phyloP scores from a whole-genome alignment of 2,797 vertebrate genomes.

The Enteromius treurensis region DNA sequence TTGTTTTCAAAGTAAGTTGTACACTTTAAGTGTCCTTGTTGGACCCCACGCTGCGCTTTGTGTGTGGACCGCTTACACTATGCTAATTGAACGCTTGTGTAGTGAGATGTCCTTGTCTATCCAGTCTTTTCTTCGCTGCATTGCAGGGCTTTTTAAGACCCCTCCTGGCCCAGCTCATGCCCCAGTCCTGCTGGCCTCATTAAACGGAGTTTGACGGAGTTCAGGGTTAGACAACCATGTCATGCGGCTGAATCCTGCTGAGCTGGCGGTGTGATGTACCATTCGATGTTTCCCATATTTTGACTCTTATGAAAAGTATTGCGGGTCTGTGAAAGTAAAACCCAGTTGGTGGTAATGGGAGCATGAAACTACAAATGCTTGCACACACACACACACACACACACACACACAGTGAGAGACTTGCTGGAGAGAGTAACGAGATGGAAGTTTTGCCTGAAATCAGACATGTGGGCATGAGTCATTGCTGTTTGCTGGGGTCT shows the following conservation, averaged over 20 bases:
- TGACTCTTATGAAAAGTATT: slow-evolving; percentile 41
- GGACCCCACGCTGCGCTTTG: slow-evolving; percentile 51
- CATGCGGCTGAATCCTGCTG: slow-evolving; percentile 36
- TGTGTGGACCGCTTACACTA: slow-evolving; percentile 38
- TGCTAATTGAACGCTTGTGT: slow-evolving; percentile 52
- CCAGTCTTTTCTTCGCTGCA: slow-evolving; percentile 17
- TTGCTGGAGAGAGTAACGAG: slow-evolving; percentile 13
- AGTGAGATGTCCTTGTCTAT: slow-evolving; percentile 33
- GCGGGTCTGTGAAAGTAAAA: slow-evolving; percentile 10
- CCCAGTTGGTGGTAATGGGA: slow-evolving; percentile 31
- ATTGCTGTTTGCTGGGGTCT: slow-evolving; percentile 33
- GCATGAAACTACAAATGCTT: neutral
- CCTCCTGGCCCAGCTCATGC: slow-evolving; percentile 28
- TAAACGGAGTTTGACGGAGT: slow-evolving; percentile 30
- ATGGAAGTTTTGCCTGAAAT: slow-evolving; percentile 25
- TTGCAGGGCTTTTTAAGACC: slow-evolving; percentile 43
- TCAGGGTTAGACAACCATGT: slow-evolving; percentile 53
- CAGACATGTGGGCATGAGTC: slow-evolving; percentile 41
- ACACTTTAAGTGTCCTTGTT: slow-evolving; percentile 54
- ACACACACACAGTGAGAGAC: neutral
- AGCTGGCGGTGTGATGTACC: slow-evolving; percentile 22
- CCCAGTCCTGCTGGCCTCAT: slow-evolving; percentile 39
- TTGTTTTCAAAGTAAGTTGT: slow-evolving; percentile 38
- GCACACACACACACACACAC: neutral
- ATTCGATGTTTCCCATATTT: slow-evolving; percentile 23